Evolutionary conservation across 2,888 invertebrate genomes (phyloP).

Genomic region (Sinodicranocentrus sp.): DNA sequence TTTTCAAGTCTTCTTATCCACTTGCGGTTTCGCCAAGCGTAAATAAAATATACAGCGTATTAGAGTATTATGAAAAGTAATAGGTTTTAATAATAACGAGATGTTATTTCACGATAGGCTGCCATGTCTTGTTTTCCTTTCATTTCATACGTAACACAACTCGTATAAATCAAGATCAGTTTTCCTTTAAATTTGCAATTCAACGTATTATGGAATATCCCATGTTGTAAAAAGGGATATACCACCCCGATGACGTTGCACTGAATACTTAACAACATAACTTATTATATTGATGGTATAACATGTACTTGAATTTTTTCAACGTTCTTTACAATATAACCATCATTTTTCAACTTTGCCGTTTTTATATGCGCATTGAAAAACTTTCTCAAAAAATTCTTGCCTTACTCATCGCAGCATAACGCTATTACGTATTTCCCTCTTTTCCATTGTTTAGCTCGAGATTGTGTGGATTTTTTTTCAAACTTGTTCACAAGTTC

Average conservation of each 20-base stretch:
- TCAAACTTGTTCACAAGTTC: constrained; percentile 32
- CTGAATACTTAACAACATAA: not conserved
- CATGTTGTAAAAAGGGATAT: constrained; percentile 1
- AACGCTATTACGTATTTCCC: constrained; percentile 27
- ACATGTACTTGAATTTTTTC: constrained; percentile 30
- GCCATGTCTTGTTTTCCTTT: constrained; percentile 4
- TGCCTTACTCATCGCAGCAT: constrained; percentile 33
- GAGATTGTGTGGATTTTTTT: not conserved
- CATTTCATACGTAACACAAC: constrained; percentile 7
- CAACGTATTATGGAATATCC: no score
- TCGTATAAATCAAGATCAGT: constrained; percentile 42
- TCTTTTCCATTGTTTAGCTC: constrained; percentile 19
- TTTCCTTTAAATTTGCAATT: constrained; percentile 18
- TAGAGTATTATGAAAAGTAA: constrained; percentile 40
- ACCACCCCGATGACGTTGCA: not conserved
- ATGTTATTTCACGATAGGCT: constrained; percentile 27
- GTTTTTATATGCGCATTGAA: constrained; percentile 15
- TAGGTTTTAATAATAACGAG: constrained; percentile 39
- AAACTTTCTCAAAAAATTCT: constrained; percentile 39
- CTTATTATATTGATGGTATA: constrained; percentile 17
- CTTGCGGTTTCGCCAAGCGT: constrained; percentile 19
- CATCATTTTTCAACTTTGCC: not conserved
- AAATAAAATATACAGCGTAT: constrained; percentile 28
- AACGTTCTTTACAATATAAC: not conserved
- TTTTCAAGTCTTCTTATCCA: no score